These are phyloP conservation scores for Diplolepis rosae DNA, from an alignment of 2,888 invertebrate genomes.

Conservation along the genomic window DNA sequence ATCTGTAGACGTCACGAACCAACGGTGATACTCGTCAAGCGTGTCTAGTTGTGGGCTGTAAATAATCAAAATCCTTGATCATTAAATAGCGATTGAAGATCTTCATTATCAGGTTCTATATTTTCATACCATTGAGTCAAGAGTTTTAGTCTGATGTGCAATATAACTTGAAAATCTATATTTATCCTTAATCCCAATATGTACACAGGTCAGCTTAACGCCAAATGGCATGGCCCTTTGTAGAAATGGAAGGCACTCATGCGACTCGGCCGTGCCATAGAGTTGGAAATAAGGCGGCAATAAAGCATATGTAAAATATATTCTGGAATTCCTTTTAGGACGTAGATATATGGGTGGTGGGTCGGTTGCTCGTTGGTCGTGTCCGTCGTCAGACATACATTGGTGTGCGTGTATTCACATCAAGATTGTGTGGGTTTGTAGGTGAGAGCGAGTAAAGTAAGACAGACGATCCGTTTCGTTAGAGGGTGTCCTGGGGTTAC, in stretches of 20 bases:
- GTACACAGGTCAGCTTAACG: neutral
- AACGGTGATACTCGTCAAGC: slow-evolving; percentile 22
- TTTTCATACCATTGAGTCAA: neutral
- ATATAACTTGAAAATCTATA: slow-evolving; percentile 14
- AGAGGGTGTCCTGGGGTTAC: slow-evolving; percentile 51
- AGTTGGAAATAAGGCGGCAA: slow-evolving; percentile 72
- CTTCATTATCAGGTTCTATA: neutral
- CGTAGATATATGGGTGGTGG: slow-evolving; percentile 69
- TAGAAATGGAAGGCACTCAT: slow-evolving; percentile 26
- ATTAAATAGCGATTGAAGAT: neutral
- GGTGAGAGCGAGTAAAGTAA: slow-evolving; percentile 52
- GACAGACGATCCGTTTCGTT: slow-evolving; percentile 52
- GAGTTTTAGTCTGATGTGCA: neutral
- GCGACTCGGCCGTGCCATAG: slow-evolving; percentile 58
- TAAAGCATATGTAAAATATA: slow-evolving; percentile 74
- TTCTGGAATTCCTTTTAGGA: slow-evolving; percentile 74
- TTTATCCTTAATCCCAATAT: neutral
- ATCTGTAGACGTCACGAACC: slow-evolving; percentile 4
- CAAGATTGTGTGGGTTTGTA: slow-evolving; percentile 11
- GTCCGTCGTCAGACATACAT: slow-evolving; percentile 38
- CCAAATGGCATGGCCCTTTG: slow-evolving; percentile 15
- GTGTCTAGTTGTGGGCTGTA: neutral
- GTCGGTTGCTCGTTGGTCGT: slow-evolving; percentile 51
- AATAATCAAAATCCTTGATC: slow-evolving; percentile 8
- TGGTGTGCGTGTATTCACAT: neutral